Evolutionary conservation across 2,888 invertebrate species (phyloP).

Genomic region (Archips xylosteana): DNA sequence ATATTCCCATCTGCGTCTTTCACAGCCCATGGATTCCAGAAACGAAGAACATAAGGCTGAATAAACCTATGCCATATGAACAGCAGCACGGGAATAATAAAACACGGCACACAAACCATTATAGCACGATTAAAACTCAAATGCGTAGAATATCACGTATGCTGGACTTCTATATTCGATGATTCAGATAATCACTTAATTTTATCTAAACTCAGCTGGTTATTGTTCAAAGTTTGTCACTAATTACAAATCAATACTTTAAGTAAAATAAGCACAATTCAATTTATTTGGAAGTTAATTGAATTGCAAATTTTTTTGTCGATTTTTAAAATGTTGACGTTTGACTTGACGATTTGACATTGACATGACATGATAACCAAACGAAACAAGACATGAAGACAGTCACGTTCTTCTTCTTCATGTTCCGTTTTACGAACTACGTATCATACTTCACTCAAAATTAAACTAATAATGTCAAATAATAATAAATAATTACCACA

Average conservation of each 20-base stretch:
- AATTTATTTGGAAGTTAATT: not conserved
- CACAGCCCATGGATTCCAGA: constrained; percentile 93
- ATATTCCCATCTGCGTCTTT: constrained; percentile 87
- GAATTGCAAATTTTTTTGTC: not conserved
- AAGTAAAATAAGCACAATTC: not conserved
- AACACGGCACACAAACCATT: constrained; percentile 95
- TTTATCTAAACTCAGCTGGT: not conserved
- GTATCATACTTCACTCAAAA: too few species aligned
- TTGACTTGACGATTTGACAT: not conserved
- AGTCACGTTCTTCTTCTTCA: too few species aligned
- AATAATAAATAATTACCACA: too few species aligned
- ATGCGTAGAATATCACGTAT: constrained; percentile 17
- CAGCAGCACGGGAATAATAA: constrained; percentile 92
- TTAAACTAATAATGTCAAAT: too few species aligned
- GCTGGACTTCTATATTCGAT: too few species aligned
- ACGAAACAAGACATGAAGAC: too few species aligned
- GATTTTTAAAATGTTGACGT: not conserved
- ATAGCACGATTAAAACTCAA: constrained; percentile 11
- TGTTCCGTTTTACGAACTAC: not conserved
- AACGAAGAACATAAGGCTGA: constrained; percentile 91
- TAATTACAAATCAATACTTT: not conserved
- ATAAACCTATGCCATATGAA: constrained; percentile 94
- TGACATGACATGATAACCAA: not conserved
- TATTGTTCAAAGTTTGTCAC: not conserved
- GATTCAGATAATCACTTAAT: not conserved